Evolutionary conservation across 2,113 vertebrate genomes (phyloP), one percentile per base, ranked within the genome.

Genomic region (Neotoma lepida): DNA sequence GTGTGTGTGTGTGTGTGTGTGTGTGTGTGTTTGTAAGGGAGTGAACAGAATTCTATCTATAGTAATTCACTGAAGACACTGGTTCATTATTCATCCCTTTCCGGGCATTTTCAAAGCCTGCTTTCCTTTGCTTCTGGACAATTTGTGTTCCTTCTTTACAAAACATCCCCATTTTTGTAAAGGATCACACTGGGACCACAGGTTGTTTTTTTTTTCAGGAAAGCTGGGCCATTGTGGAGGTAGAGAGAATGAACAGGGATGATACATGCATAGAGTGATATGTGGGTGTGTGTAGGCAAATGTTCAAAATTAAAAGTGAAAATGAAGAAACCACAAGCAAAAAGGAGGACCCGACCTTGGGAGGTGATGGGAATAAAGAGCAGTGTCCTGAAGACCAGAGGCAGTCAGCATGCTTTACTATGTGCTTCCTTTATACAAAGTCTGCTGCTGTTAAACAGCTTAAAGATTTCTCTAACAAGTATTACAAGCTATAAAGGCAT

Each of bases 141-240:
- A 93, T 95, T 86, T 96, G 94, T 97, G 70, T 44, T 91, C 51
- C 76, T 94, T 96, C 87, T 86, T 94, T 96, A 39, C 94, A 97
- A 28, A 70, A 70, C 20, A 35, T 93, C 77, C 86, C 76, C 44
- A 28, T 93, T 88, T 97, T 94, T 90, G 85, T 63, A 90, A 91
- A 96, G 51, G 81, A 93, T 89, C 54, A 86, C 58, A 80, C 78
- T 86, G 10, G 4, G 93, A 94, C 89, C 89, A 46, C 90, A 95
- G 89, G 58, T 26, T 61, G 20, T 61, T 24, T 24, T 68, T 70
- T 41, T 56, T 81, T 85, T 70, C 86, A 92, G 95, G 93, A 93
- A 96, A 93, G 81, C 89, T 12, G 41, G 84, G 44, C 93, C 86
- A 88, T 94, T 97, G 87, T 93, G 68, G 68, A 77, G 18, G 70